These are phyloP conservation scores for Apamea sordens DNA, from an alignment of 2,888 invertebrate genomes.

Conservation along the genomic window DNA sequence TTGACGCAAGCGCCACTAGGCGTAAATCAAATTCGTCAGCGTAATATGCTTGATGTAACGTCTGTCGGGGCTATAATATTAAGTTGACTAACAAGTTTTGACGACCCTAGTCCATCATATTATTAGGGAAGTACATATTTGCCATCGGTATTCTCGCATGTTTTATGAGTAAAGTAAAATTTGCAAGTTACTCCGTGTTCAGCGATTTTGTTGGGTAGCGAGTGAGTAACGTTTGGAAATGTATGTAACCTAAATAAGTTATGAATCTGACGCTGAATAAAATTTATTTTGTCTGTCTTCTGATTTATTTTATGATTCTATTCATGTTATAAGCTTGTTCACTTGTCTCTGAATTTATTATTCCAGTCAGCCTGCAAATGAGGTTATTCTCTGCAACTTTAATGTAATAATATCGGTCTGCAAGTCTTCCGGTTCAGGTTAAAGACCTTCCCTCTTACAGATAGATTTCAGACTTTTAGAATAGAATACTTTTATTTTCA, in stretches of 20 bases:
- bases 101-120: constrained; percentile 63
- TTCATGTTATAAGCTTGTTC: constrained; percentile 43
- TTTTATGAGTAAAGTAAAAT: constrained; percentile 70
- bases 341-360: constrained; percentile 40
- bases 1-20: constrained; percentile 71
- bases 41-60: constrained; percentile 64
- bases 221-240: constrained; percentile 24
- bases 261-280: constrained; percentile 43
- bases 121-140: constrained; percentile 61
- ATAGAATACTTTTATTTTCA: not conserved
- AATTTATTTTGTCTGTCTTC: constrained; percentile 48
- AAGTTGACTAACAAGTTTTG: constrained; percentile 62
- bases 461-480: constrained; percentile 5
- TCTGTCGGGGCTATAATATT: constrained; percentile 58
- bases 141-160: constrained; percentile 47
- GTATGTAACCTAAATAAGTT: constrained; percentile 50
- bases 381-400: constrained; percentile 29
- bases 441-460: not conserved
- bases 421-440: not conserved
- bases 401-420: constrained; percentile 5
- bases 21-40: constrained; percentile 71
- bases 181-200: constrained; percentile 54
- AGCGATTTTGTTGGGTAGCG: constrained; percentile 38
- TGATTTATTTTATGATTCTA: constrained; percentile 43
- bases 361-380: constrained; percentile 15